phyloP scores from a whole-genome alignment of 2,888 invertebrate species.

The Nebria brevicollis region DNA sequence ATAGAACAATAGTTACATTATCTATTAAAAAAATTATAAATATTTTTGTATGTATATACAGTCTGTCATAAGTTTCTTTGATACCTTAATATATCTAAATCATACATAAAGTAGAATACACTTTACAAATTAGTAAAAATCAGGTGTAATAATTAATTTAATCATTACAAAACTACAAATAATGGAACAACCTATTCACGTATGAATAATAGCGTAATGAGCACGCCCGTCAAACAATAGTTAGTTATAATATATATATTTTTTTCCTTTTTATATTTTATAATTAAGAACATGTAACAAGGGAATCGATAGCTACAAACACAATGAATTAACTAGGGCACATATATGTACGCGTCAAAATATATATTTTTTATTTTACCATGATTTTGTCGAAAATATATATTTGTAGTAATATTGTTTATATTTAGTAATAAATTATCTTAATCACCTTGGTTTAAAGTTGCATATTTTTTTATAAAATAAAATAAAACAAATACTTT shows the following conservation, averaged over 20 bases:
- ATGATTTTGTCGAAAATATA: neutral
- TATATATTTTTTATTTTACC: neutral
- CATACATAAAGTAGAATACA: conserved; percentile 1
- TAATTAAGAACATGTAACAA: neutral
- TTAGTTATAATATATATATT: neutral
- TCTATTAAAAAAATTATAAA: conserved; percentile 46
- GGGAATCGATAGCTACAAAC: neutral
- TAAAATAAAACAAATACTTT: no score
- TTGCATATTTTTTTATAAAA: no score
- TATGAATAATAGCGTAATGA: neutral
- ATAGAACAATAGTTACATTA: conserved; percentile 42
- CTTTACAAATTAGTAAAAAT: conserved; percentile 9
- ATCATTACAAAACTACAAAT: neutral
- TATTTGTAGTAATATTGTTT: no score
- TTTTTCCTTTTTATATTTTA: neutral
- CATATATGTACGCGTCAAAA: neutral
- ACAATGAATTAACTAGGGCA: neutral
- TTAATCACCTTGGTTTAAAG: no score
- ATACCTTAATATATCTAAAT: neutral
- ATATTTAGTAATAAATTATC: no score
- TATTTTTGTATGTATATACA: conserved; percentile 37
- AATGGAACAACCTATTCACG: neutral
- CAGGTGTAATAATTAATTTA: conserved; percentile 6
- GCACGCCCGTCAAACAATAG: neutral
- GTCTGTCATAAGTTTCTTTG: conserved; percentile 34